phyloP scores from a whole-genome alignment of 2,113 vertebrate genomes.

The Python bivittatus region DNA sequence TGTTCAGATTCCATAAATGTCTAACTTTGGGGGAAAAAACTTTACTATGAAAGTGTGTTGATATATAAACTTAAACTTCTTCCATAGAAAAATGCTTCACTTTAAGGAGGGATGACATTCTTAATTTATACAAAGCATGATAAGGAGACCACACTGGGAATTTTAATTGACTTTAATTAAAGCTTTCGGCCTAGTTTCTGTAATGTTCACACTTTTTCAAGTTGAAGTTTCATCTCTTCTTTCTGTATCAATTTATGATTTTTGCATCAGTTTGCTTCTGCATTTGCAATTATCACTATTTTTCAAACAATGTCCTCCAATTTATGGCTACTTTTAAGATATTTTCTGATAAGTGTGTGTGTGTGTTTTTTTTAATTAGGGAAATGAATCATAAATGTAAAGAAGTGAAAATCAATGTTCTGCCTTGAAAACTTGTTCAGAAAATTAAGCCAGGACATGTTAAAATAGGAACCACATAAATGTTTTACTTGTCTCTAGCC shows the following conservation, averaged over 20 bases:
- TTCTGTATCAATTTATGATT: not conserved
- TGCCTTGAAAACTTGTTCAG: not conserved
- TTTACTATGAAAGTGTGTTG: not conserved
- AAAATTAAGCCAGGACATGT: not conserved
- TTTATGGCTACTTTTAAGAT: not conserved
- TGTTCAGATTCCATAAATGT: not conserved
- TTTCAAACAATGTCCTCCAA: not conserved
- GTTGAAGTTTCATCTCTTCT: not conserved
- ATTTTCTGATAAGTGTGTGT: not conserved
- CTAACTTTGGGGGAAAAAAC: not conserved
- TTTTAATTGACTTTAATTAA: not conserved
- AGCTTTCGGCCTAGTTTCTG: not conserved
- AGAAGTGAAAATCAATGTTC: not conserved
- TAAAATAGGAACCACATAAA: not conserved
- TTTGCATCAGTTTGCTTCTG: not conserved
- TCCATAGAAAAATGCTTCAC: not conserved
- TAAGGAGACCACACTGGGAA: not conserved
- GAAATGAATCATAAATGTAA: not conserved
- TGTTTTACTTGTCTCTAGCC: not conserved
- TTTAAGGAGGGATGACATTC: not conserved
- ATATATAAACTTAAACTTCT: not conserved
- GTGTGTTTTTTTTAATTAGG: not conserved
- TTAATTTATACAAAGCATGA: conserved; percentile 1
- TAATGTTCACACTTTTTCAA: not conserved
- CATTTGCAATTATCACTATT: not conserved